Conservation (phyloP, 2,797 vertebrate species). For the Cichlasoma orientale region DNA sequence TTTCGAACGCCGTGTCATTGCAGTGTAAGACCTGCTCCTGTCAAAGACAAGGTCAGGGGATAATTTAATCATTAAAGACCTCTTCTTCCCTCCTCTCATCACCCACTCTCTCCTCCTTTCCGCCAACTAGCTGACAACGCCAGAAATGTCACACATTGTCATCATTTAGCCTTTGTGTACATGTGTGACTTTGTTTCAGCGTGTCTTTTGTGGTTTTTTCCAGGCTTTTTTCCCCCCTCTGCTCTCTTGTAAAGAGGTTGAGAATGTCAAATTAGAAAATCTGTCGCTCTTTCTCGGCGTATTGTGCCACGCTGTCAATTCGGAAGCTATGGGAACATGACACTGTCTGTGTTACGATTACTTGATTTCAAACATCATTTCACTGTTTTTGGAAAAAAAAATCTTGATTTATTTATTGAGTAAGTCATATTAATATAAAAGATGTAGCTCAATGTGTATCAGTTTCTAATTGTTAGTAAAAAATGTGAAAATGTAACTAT, state of each 20-base stretch:
- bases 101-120: constrained; percentile 42
- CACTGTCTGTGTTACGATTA: constrained; percentile 2
- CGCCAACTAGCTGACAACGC: constrained; percentile 68
- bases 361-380: neutral
- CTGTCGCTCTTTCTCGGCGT: neutral
- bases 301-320: constrained; percentile 39
- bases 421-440: neutral
- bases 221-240: constrained; percentile 54
- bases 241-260: constrained; percentile 39
- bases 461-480: neutral
- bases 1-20: constrained; percentile 47
- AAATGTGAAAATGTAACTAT: neutral
- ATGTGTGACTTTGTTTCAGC: constrained; percentile 17
- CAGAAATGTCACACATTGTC: constrained; percentile 71
- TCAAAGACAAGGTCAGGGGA: constrained; percentile 83
- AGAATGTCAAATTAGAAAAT: constrained; percentile 46
- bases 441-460: neutral
- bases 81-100: constrained; percentile 56
- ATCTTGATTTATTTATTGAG: neutral
- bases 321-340: constrained; percentile 22
- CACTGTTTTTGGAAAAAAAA: neutral
- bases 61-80: constrained; percentile 85
- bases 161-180: constrained; percentile 60
- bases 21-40: constrained; percentile 71
- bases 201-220: constrained; percentile 57